A percentile compares a stretch with the other conserved stretches of the same genome.
phyloP scores from a whole-genome alignment of 1,140 invertebrate species.

The Anastrepha ludens region DNA sequence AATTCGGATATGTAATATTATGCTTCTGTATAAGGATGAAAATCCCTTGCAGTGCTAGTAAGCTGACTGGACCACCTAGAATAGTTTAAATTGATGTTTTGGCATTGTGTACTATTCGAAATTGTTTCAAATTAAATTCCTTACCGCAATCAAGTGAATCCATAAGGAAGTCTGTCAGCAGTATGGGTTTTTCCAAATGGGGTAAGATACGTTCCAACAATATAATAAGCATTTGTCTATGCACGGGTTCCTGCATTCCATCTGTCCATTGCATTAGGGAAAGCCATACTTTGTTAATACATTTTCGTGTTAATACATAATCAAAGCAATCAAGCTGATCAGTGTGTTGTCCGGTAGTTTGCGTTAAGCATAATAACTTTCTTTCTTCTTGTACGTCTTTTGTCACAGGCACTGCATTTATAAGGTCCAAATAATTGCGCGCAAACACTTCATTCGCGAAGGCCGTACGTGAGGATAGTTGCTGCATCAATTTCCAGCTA shows the following conservation, averaged over 20 bases:
- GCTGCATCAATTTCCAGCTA: conserved; percentile 77
- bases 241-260: conserved; percentile 80
- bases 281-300: conserved; percentile 83
- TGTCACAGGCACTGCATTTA: conserved; percentile 75
- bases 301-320: conserved; percentile 71
- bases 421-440: conserved; percentile 81
- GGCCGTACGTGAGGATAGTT: conserved; percentile 75
- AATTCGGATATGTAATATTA: conserved; percentile 96
- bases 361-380: conserved; percentile 73
- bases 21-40: conserved; percentile 92
- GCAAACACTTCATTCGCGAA: conserved; percentile 79
- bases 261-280: conserved; percentile 80
- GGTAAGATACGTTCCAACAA: conserved; percentile 89
- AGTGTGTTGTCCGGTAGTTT: conserved; percentile 53
- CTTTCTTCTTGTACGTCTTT: conserved; percentile 68
- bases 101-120: neutral
- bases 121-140: conserved; percentile 56
- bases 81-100: conserved; percentile 22
- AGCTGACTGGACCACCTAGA: conserved; percentile 87
- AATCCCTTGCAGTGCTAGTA: conserved; percentile 94
- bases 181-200: conserved; percentile 86
- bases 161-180: conserved; percentile 94
- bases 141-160: conserved; percentile 88
- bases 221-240: conserved; percentile 86
- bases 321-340: conserved; percentile 65